Evolutionary conservation across 2,888 invertebrate genomes (phyloP).

Genomic region (Plebejus melissa): DNA sequence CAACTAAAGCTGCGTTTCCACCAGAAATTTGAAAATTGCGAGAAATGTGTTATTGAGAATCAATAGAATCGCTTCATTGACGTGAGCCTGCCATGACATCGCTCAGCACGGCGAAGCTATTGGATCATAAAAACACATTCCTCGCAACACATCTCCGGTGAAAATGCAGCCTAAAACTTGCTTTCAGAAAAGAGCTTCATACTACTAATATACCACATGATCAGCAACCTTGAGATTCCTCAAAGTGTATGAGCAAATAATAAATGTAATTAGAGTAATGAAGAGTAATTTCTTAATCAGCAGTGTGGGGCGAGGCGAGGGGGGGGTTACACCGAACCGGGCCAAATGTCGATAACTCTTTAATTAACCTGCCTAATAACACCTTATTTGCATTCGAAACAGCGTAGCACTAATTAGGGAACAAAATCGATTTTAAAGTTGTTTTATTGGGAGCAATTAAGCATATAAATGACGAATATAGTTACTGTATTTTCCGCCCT

Average conservation of each 20-base stretch:
- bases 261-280: slow-evolving; percentile 68
- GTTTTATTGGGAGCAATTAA: neutral
- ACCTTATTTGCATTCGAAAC: slow-evolving; percentile 68
- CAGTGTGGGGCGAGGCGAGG: slow-evolving; percentile 64
- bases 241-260: neutral
- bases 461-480: neutral
- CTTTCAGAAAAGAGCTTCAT: neutral
- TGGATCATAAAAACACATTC: too few relatives aligned
- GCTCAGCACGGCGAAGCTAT: too few relatives aligned
- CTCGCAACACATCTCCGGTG: too few relatives aligned
- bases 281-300: slow-evolving; percentile 77
- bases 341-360: slow-evolving; percentile 76
- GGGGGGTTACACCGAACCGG: slow-evolving; percentile 68
- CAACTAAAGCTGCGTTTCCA: neutral
- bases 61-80: too few relatives aligned
- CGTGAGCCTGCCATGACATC: too few relatives aligned
- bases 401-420: slow-evolving; percentile 58
- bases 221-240: neutral
- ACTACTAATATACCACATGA: neutral
- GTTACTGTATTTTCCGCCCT: neutral
- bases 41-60: too few relatives aligned
- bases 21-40: too few relatives aligned
- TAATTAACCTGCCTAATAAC: slow-evolving; percentile 78
- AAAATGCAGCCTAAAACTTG: neutral
- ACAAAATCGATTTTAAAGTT: slow-evolving; percentile 3